These are phyloP conservation scores for Sarcophaga rosellei DNA, from an alignment of 2,888 invertebrate species.

Conservation along the genomic window DNA sequence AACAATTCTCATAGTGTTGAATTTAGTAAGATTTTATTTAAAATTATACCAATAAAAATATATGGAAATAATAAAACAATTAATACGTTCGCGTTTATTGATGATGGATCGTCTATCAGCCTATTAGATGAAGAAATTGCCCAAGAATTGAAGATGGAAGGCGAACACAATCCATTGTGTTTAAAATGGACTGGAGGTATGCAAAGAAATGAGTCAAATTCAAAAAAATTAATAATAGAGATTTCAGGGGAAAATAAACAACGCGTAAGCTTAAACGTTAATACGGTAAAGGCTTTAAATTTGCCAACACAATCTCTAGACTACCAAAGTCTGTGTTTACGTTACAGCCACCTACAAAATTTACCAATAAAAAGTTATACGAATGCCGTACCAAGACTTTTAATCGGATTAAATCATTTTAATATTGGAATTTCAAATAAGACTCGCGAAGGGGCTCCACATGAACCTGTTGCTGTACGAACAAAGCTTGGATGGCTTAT, in stretches of 20 bases:
- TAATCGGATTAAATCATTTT: constrained; percentile 44
- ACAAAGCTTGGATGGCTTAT: constrained; percentile 45
- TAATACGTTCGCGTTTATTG: constrained; percentile 9
- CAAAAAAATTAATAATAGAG: constrained; percentile 31
- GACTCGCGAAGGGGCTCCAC: constrained; percentile 11
- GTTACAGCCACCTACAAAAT: constrained; percentile 23
- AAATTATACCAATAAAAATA: constrained; percentile 43
- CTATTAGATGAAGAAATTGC: constrained; percentile 11
- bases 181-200: constrained; percentile 11
- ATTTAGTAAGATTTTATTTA: constrained; percentile 38
- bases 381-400: constrained; percentile 34
- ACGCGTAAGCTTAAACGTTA: constrained; percentile 11
- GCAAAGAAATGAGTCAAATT: constrained; percentile 19
- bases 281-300: constrained; percentile 23
- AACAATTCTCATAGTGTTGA: constrained; percentile 17
- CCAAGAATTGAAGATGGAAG: not conserved
- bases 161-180: not conserved
- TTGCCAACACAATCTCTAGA: constrained; percentile 31
- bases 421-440: constrained; percentile 37
- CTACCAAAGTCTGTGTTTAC: constrained; percentile 3
- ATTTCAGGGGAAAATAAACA: constrained; percentile 24
- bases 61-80: constrained; percentile 24
- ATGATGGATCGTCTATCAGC: constrained; percentile 15
- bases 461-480: constrained; percentile 27
- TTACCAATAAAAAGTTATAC: constrained; percentile 39